Base-by-base conservation (phyloP, 2,888 invertebrate genomes). In the Asteroscopus sphinx region DNA sequence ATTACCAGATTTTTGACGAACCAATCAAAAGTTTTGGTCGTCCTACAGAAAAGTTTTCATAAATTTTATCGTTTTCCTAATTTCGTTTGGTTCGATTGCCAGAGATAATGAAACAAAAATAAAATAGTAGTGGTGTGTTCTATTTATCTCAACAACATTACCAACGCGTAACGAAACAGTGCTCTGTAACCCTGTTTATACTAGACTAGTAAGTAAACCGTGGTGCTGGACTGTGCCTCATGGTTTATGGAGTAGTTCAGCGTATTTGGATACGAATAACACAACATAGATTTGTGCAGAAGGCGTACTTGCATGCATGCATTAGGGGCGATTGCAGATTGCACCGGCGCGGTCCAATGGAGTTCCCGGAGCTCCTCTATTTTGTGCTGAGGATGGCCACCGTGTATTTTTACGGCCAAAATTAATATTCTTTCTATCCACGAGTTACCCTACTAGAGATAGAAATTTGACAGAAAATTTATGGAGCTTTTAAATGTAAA, bases 171-270 rank as follows among this genome's bases (percentile, higher is more conserved):
- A 49, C 15, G 15, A 30, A 45, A 35, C 9, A 25, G 21, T 16
- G 15, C 39, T 56, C 13, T 30, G 69, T 25, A 69, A 52, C 12
- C 25, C 49, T 52, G 33, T 48, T 45, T 54, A 33, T 33, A 39
- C 37, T 30, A 48, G 33, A 47, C 55, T 42, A 36, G 30, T 40
- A 46, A 55, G 47, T 52, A 53, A 56, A 55, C 48, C 40, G 69
- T 47, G 36, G 32, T 33, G 44, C 28, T 39, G 37, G 33, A 17
- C 47, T 35, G 32, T 32, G 15, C 26, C 47, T 68, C 48, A 70
- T 71, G 56, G 17, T 53, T 68, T 41, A 70, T 66, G 56, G 61
- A 71, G 35, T 26, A 46, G 9, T 41, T 12, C 30, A 21, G 32
- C 12, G 37, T 60, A 64, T 68, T 68, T 47, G 26, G 37, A 16